Evolutionary conservation across 2,113 vertebrate species (phyloP).

Genomic region (Genyomyrus donnyi): DNA sequence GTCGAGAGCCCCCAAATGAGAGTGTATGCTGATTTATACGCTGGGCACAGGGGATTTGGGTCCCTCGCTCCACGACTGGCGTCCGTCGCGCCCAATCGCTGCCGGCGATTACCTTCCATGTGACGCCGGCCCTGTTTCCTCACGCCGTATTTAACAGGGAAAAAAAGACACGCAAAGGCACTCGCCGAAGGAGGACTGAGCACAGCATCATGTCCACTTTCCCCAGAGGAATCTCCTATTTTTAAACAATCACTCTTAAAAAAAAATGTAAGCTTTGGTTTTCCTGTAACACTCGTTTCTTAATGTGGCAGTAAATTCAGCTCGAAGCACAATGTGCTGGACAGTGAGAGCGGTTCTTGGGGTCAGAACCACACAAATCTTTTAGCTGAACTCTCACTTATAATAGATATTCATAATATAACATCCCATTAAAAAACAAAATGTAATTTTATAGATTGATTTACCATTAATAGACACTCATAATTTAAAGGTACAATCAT

Average conservation of each 20-base stretch:
- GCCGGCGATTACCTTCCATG: background rate
- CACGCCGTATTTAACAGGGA: background rate
- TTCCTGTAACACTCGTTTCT: background rate
- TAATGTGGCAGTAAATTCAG: background rate
- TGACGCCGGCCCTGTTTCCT: background rate
- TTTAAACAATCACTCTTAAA: background rate
- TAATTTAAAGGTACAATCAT: background rate
- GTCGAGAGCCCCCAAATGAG: constrained; percentile 47
- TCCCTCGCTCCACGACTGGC: background rate
- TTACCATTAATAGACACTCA: background rate
- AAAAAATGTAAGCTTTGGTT: background rate
- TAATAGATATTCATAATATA: background rate
- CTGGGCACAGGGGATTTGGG: constrained; percentile 40
- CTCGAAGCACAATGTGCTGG: background rate
- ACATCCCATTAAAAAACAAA: background rate
- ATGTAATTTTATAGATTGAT: background rate
- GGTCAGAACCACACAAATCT: background rate
- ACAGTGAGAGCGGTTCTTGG: background rate
- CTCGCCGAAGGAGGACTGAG: background rate
- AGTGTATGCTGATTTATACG: constrained; percentile 67
- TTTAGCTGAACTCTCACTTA: background rate
- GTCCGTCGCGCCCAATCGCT: background rate
- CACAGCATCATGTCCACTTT: background rate
- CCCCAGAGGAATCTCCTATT: background rate
- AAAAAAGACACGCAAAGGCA: background rate